Conservation (phyloP, 1,140 invertebrate species). For the Drosophila subpulchrella region DNA sequence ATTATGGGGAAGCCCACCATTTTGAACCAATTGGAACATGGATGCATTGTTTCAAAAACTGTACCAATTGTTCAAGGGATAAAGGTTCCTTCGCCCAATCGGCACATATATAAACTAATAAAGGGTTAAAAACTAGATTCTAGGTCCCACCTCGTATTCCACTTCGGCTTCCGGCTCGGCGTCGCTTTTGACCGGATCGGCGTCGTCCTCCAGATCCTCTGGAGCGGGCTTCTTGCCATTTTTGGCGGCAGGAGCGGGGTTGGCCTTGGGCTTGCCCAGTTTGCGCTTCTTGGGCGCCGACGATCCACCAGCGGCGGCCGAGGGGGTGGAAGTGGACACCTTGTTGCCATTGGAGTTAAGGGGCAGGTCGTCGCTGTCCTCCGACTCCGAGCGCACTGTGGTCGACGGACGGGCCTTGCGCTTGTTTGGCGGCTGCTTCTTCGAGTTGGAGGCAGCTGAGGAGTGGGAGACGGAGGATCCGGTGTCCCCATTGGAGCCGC, state of each 20-base stretch:
- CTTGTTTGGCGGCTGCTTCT: conserved; percentile 8
- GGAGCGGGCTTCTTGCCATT: conserved; percentile 26
- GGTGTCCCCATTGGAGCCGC: conserved; percentile 4
- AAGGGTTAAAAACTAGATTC: too few relatives aligned
- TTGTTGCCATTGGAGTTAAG: conserved; percentile 54
- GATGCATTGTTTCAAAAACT: not conserved
- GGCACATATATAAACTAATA: not conserved
- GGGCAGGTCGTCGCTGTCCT: conserved; percentile 61
- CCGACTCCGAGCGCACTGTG: conserved; percentile 11
- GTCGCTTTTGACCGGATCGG: conserved; percentile 9
- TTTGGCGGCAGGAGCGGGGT: conserved; percentile 29
- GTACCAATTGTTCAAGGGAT: not conserved
- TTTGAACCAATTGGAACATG: not conserved
- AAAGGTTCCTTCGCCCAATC: not conserved
- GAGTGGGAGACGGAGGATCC: not conserved
- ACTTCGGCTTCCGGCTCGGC: conserved; percentile 6
- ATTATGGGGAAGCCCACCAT: too few relatives aligned
- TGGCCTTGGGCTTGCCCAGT: conserved; percentile 34
- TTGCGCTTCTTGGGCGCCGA: conserved; percentile 50
- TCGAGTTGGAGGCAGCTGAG: not conserved
- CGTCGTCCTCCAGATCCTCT: conserved; percentile 21
- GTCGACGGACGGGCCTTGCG: conserved; percentile 19
- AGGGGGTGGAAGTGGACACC: not conserved
- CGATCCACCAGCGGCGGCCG: not conserved
- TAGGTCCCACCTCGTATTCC: conserved; percentile 60